Evolutionary conservation across 2,797 vertebrate species (phyloP).

Genomic region (Chanos chanos): DNA sequence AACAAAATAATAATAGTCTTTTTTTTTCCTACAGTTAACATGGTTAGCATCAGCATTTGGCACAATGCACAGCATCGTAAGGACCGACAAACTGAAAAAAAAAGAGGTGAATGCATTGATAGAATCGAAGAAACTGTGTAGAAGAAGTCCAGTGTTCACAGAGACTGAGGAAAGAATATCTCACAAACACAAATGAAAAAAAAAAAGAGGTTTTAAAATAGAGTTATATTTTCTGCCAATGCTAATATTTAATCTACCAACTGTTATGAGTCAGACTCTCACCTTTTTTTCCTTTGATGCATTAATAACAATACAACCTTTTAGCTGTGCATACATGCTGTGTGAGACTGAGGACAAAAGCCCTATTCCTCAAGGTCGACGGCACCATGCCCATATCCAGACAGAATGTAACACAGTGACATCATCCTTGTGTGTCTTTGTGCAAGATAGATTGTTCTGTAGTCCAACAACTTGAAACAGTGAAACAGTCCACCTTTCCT

Average conservation of each 20-base stretch:
- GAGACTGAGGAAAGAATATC: background rate
- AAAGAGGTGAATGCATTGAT: background rate
- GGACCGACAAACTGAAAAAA: conserved; percentile 4
- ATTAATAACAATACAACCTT: too few relatives aligned
- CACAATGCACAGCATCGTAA: conserved; percentile 27
- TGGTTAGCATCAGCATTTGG: conserved; percentile 22
- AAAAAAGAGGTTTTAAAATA: too few relatives aligned
- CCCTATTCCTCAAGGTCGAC: conserved; percentile 2
- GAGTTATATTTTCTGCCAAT: too few relatives aligned
- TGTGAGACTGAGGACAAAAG: background rate
- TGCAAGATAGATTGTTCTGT: background rate
- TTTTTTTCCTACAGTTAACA: background rate
- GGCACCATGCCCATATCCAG: conserved; percentile 1
- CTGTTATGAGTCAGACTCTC: too few relatives aligned
- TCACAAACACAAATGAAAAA: background rate
- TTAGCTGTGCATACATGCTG: too few relatives aligned
- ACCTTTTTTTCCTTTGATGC: too few relatives aligned
- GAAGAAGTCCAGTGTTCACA: background rate
- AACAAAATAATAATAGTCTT: background rate
- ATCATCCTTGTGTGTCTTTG: background rate
- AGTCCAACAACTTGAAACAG: conserved; percentile 2
- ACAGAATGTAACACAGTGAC: background rate
- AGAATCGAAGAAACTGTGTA: conserved; percentile 16
- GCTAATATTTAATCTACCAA: too few relatives aligned
- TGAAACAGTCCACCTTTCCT: background rate